Evolutionary conservation across 2,797 vertebrate genomes (phyloP), one percentile per base, ranked within the genome.

Genomic region (Smutsia gigantea): DNA sequence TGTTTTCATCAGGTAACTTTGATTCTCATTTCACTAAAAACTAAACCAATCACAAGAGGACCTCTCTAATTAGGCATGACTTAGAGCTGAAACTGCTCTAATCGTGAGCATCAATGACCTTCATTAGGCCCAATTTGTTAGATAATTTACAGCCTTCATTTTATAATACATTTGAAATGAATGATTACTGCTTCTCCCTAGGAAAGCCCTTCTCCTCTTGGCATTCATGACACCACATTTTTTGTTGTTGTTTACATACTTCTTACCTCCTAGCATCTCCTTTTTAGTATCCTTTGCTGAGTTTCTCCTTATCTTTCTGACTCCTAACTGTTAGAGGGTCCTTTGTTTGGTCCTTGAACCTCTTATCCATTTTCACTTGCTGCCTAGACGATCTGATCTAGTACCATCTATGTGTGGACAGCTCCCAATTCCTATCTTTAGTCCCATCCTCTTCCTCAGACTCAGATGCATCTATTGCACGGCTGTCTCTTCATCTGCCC

Each of bases 11-110:
- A 75, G 7, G 49, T 89, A 84, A 61, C n/a, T 72, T 71, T 66
- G 66, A 94, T 64, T 87, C 46, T 79, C 75, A 69, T 92, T 92
- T 77, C 34, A 59, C 7, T 37, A 53, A 93, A 96, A 78, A 74
- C 42, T 37, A 90, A 83, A 64, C 23, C 64, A 61, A 87, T 79
- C 55, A 63, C 4, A 77, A 57, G 42, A 84, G 1, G 75, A 61
- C 42, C n/a, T 88, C 68, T 86, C 49, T 68, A 77, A 87, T 42
- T 49, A 61, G 39, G 64, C 31, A 51, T 37, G 75, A 79, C 64
- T 90, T 39, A 77, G 7, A 63, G n/a, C 49, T 51, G 46, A 91
- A 91, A 34, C 11, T 86, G 51, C 42, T 89, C 74, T 83, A 53
- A 87, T 78, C 46, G 11, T 8, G n/a, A 51, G 42, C 55, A 49